Conservation (phyloP, 2,113 vertebrate genomes). For the Phaethornis superciliosus region DNA sequence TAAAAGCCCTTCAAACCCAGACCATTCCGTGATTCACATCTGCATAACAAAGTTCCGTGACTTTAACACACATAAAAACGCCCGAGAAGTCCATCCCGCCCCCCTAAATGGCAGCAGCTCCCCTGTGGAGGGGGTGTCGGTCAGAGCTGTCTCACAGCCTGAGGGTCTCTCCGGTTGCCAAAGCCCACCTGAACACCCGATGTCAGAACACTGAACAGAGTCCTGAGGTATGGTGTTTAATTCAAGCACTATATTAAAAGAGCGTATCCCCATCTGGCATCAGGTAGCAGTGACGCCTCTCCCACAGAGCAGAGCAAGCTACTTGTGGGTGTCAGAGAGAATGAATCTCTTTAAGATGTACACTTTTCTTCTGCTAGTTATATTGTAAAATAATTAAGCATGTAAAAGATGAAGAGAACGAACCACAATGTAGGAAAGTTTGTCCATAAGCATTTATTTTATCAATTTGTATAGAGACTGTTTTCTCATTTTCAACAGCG, state of each 20-base stretch:
- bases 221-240: too few species aligned
- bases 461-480: background rate
- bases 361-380: background rate
- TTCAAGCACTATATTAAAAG: background rate
- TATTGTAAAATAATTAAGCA: background rate
- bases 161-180: background rate
- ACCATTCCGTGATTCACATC: rapidly evolving
- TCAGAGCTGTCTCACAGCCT: rapidly evolving
- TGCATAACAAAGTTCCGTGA: rapidly evolving
- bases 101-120: rapidly evolving
- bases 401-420: background rate
- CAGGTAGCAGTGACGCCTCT: rapidly evolving
- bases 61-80: background rate
- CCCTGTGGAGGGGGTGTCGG: rapidly evolving
- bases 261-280: rapidly evolving
- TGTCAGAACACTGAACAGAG: background rate
- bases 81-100: too few species aligned
- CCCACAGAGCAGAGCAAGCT: background rate
- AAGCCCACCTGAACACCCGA: too few species aligned
- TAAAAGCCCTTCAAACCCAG: too few species aligned
- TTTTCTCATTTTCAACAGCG: background rate
- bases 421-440: conserved; percentile 13
- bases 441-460: conserved; percentile 48
- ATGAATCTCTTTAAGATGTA: rapidly evolving
- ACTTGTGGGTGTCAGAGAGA: rapidly evolving